These are phyloP conservation scores for Lophius americanus DNA, from an alignment of 2,797 vertebrate species.

Conservation along the genomic window DNA sequence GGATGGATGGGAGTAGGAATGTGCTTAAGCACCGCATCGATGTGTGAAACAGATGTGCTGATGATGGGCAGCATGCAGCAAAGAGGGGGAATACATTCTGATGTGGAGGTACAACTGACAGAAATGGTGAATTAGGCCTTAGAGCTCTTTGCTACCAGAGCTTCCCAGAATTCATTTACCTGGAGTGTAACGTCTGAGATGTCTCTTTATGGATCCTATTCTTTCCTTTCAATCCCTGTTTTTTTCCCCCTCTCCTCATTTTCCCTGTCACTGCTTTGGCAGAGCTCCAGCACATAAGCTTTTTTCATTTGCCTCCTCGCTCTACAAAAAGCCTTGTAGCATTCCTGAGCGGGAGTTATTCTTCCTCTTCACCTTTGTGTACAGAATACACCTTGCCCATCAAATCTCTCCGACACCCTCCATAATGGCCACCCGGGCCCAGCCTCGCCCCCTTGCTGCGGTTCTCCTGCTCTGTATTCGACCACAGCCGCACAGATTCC, in stretches of 20 bases:
- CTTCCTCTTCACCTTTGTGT: slow-evolving; percentile 55
- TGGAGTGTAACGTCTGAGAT: slow-evolving; percentile 35
- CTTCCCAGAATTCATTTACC: slow-evolving; percentile 44
- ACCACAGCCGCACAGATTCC: slow-evolving; percentile 32
- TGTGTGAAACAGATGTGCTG: slow-evolving; percentile 51
- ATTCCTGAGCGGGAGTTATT: slow-evolving; percentile 52
- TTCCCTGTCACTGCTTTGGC: slow-evolving; percentile 44
- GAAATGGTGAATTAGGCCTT: slow-evolving; percentile 36
- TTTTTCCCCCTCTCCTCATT: slow-evolving; percentile 20
- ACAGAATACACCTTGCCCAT: slow-evolving; percentile 53
- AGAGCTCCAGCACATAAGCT: slow-evolving; percentile 41
- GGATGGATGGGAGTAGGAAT: slow-evolving; percentile 17
- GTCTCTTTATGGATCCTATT: slow-evolving; percentile 41
- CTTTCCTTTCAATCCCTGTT: slow-evolving; percentile 43
- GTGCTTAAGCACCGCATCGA: slow-evolving; percentile 19
- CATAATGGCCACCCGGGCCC: slow-evolving; percentile 50
- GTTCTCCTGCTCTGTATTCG: slow-evolving; percentile 26
- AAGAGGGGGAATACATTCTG: slow-evolving; percentile 34
- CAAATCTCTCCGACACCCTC: slow-evolving; percentile 46
- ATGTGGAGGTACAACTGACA: slow-evolving; percentile 31
- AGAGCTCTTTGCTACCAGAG: slow-evolving; percentile 38
- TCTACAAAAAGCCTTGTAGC: slow-evolving; percentile 68
- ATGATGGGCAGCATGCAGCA: slow-evolving; percentile 31
- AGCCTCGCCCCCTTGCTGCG: slow-evolving; percentile 13
- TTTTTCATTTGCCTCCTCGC: slow-evolving; percentile 55